Base-by-base conservation (phyloP, 2,113 vertebrate species). In the Grallaria varia region DNA sequence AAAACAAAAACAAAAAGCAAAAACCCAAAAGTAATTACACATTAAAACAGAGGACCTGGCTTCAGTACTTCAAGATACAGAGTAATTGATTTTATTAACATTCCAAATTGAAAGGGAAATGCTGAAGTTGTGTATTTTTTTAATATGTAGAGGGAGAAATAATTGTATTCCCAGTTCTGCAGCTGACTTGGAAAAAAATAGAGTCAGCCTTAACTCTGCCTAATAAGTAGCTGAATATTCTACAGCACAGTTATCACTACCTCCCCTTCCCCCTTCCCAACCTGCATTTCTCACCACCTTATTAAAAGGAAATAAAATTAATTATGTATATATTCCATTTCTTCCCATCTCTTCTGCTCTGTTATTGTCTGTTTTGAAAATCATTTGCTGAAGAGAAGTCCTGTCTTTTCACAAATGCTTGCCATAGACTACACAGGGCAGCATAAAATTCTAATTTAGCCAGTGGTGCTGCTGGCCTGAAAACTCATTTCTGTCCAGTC, bases 241-340 rank as follows among this genome's bases (percentile, higher is more conserved):
- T 45, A 37, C 25, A 76, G 37, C 59, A 76, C 12, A 64, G 27
- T 63, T 83, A 47, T 23, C 66, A 22, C 35, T 84, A 10, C 44
- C 56, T 62, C 23, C 79, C 7, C 8, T 35, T 40, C 10, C 0
- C 1, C 5, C 2, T 24, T 42, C 18, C 14, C n/a, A 62, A 10
- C 8, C 22, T n/a, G 2, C 27, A 39, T 63, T 94, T 91, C 25
- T 81, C 84, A 74, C n/a, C 40, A 35, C 4, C 25, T 67, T 77
- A 91, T 74, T 86, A 72, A 87, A 93, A 84, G 52, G 71, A 95
- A 94, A 94, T 87, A 87, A 87, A 87, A 74, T 20, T 39, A 52
- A 8, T 56, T 81, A 44, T 90, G 56, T 63, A 15, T 10, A 44
- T 35, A 67, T 92, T 84, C 86, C 28, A 72, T 78, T 23, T 87